These are phyloP conservation scores for Theocolax elegans DNA, from an alignment of 1,140 invertebrate species.

Conservation along the genomic window DNA sequence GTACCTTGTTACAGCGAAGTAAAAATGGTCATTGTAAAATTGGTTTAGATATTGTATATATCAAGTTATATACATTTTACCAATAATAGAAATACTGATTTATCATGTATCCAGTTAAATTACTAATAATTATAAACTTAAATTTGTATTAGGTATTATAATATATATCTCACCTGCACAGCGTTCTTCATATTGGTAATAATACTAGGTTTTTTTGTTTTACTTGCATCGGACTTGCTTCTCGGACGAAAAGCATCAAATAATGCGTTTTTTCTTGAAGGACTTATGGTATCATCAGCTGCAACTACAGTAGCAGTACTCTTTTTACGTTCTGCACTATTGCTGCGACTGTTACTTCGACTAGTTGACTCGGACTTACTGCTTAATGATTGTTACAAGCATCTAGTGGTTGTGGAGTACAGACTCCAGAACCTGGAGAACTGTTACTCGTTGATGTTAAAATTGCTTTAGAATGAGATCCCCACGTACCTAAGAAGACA, in stretches of 20 bases:
- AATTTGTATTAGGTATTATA: too few relatives aligned
- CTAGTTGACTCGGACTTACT: conserved; percentile 68
- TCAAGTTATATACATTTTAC: too few relatives aligned
- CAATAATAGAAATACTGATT: too few relatives aligned
- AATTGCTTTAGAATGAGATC: conserved; percentile 68
- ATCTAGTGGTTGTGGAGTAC: conserved; percentile 59
- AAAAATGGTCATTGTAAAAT: too few relatives aligned
- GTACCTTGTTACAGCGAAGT: too few relatives aligned
- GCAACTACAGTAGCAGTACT: conserved; percentile 68
- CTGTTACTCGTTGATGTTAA: conserved; percentile 56
- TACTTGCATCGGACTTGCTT: conserved; percentile 81
- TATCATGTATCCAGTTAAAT: too few relatives aligned
- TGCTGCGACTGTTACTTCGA: conserved; percentile 70
- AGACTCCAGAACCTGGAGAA: conserved; percentile 60
- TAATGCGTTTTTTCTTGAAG: conserved; percentile 77
- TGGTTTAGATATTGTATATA: too few relatives aligned
- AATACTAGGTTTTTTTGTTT: conserved; percentile 75
- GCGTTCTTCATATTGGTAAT: conserved; percentile 84
- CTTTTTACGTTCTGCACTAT: conserved; percentile 71
- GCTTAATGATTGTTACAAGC: too few relatives aligned
- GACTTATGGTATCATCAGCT: conserved; percentile 73
- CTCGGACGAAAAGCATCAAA: conserved; percentile 87
- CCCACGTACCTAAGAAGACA: conserved; percentile 76
- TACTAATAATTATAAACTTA: too few relatives aligned
- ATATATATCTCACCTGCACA: too few relatives aligned